phyloP scores from a whole-genome alignment of 2,113 vertebrate genomes.

The Poicephalus meyeri region DNA sequence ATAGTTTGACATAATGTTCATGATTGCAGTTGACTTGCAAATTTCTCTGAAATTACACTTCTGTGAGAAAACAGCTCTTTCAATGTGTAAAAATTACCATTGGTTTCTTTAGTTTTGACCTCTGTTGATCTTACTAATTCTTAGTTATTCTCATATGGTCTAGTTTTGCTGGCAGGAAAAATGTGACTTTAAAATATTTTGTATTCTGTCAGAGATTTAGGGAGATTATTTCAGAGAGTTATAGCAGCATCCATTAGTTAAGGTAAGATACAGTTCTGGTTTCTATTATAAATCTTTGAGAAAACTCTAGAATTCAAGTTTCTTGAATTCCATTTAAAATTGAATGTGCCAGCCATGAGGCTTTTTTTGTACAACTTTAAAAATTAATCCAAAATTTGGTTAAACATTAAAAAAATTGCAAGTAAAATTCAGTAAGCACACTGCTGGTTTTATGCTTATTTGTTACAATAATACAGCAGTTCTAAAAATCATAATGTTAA shows the following conservation, averaged over 20 bases:
- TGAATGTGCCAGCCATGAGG: neutral
- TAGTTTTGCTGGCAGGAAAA: neutral
- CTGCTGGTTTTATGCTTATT: neutral
- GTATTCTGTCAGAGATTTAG: neutral
- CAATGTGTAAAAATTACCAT: slow-evolving; percentile 46
- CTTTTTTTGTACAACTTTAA: neutral
- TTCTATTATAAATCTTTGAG: neutral
- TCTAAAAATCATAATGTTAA: neutral
- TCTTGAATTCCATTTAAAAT: neutral
- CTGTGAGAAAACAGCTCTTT: slow-evolving; percentile 45
- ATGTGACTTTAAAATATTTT: neutral
- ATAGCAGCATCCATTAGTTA: neutral
- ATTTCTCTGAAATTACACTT: slow-evolving; percentile 61
- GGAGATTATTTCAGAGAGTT: neutral
- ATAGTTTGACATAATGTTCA: neutral
- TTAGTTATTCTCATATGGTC: slow-evolving; percentile 31
- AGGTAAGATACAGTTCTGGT: neutral
- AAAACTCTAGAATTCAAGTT: neutral
- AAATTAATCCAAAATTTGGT: neutral
- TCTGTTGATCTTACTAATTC: slow-evolving; percentile 7
- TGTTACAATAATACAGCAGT: neutral
- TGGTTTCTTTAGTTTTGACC: neutral
- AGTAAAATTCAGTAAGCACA: neutral
- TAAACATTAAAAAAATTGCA: neutral
- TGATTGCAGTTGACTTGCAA: slow-evolving; percentile 59